phyloP scores from a whole-genome alignment of 2,113 vertebrate genomes.

The Oncorhynchus keta region DNA sequence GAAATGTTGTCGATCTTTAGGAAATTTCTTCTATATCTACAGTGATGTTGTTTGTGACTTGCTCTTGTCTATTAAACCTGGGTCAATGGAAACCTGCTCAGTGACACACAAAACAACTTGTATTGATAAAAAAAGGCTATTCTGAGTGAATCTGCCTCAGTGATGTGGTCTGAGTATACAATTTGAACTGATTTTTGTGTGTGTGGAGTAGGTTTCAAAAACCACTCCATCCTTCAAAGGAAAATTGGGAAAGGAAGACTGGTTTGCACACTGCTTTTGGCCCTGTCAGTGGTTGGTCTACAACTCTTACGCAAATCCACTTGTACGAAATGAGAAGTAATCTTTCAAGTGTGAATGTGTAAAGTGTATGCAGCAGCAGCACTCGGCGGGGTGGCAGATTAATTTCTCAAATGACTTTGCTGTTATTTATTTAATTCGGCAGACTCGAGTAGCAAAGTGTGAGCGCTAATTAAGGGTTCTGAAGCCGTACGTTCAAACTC shows the following conservation, averaged over 20 bases:
- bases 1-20: no score
- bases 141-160: conserved; percentile 25
- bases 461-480: conserved; percentile 58
- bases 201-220: conserved; percentile 53
- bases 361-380: conserved; percentile 18
- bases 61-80: no score
- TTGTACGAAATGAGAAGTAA: conserved; percentile 41
- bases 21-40: no score
- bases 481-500: conserved; percentile 18
- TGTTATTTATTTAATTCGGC: conserved; percentile 54
- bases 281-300: conserved; percentile 29
- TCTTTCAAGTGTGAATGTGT: conserved; percentile 51
- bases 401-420: conserved; percentile 47
- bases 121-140: conserved; percentile 44
- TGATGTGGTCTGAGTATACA: conserved; percentile 36
- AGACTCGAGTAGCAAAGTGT: conserved; percentile 40
- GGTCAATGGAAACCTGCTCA: background rate
- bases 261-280: conserved; percentile 36
- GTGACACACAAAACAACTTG: conserved; percentile 34
- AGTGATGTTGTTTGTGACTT: no score
- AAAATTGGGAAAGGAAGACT: background rate
- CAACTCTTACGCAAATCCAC: conserved; percentile 28
- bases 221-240: conserved; percentile 34
- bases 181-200: conserved; percentile 18
- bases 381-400: conserved; percentile 38